Conservation (phyloP, 2,797 vertebrate genomes). For the Ceryle rudis region DNA sequence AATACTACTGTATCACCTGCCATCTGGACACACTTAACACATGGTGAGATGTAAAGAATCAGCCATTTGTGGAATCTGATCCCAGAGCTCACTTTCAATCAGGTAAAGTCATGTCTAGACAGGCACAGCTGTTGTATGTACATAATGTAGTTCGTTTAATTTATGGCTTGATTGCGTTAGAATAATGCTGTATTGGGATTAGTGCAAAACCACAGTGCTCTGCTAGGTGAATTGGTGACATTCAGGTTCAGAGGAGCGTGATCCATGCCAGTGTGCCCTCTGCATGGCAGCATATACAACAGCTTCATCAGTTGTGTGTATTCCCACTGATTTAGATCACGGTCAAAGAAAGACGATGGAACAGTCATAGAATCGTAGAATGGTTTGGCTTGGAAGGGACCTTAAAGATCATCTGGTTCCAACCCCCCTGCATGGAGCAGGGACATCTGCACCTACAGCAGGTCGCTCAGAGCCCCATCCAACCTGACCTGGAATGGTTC, state of each 20-base stretch:
- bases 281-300: background rate
- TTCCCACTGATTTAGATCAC: background rate
- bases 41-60: conserved; percentile 53
- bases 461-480: background rate
- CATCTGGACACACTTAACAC: conserved; percentile 67
- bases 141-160: conserved; percentile 34
- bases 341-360: background rate
- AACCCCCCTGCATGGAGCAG: background rate
- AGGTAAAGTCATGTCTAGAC: conserved; percentile 60
- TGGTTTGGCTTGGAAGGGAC: background rate
- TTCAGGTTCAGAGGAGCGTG: background rate
- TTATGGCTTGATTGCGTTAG: conserved; percentile 22
- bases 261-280: background rate
- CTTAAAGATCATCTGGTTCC: background rate
- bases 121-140: conserved; percentile 57
- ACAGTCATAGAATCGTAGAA: background rate
- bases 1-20: conserved; percentile 35
- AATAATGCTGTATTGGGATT: background rate
- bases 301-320: background rate
- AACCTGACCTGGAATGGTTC: background rate
- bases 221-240: conserved; percentile 28
- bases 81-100: conserved; percentile 48
- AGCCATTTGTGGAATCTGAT: conserved; percentile 54
- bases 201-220: background rate
- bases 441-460: background rate